A percentile compares a stretch with the other conserved stretches of the same genome.
phyloP scores from a whole-genome alignment of 2,113 vertebrate genomes.

The Hypanus sabinus region DNA sequence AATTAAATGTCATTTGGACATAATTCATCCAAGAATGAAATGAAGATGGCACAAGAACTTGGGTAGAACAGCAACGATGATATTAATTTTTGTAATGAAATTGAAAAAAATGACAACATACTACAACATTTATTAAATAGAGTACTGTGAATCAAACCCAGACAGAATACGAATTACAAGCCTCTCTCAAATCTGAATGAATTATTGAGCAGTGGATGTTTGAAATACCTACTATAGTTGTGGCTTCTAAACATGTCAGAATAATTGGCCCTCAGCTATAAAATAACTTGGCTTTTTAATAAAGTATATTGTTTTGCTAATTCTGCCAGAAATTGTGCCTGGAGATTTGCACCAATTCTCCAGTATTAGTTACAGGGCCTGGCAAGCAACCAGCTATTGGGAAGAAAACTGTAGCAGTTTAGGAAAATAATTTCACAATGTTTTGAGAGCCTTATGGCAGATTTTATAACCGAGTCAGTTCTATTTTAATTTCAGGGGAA shows the following conservation, averaged over 20 bases:
- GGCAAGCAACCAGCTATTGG: background rate
- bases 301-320: slow-evolving; percentile 10
- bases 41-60: background rate
- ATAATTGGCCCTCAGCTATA: background rate
- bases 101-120: background rate
- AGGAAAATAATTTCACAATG: background rate
- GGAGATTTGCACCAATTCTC: background rate
- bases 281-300: background rate
- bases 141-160: background rate
- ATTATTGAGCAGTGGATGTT: background rate
- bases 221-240: background rate
- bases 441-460: background rate
- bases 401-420: slow-evolving; percentile 3
- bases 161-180: background rate
- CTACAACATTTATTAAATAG: slow-evolving; percentile 17
- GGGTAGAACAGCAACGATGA: background rate
- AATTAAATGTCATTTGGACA: background rate
- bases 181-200: background rate
- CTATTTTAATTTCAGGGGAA: slow-evolving; percentile 11
- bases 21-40: background rate
- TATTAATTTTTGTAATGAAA: background rate
- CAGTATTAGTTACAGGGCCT: background rate
- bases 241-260: background rate
- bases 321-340: background rate
- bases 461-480: too few relatives aligned